Percentiles rank a stretch among this genome's conserved stretches.
Evolutionary conservation across 2,888 invertebrate genomes (phyloP).

Genomic region (Dicyrtomina minuta): DNA sequence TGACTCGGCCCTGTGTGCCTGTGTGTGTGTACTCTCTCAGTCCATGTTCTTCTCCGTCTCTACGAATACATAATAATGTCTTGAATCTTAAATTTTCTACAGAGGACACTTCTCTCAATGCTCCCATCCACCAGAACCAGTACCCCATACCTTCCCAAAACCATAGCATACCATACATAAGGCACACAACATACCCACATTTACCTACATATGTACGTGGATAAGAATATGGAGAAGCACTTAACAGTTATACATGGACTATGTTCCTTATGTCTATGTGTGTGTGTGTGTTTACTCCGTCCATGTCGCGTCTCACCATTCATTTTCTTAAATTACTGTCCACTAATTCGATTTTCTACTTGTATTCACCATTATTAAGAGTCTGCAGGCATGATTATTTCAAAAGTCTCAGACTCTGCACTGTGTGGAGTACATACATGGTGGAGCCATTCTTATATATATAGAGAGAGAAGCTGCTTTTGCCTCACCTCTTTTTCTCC

Average conservation of each 20-base stretch:
- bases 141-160: neutral
- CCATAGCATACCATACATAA: no score
- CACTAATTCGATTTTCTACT: constrained; percentile 32
- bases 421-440: no score
- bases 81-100: constrained; percentile 14
- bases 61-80: neutral
- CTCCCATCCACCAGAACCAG: neutral
- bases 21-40: constrained; percentile 9
- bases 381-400: no score
- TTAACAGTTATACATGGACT: no score
- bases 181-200: no score
- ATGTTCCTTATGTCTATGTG: no score
- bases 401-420: no score
- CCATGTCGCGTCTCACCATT: constrained; percentile 9
- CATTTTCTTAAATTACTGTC: constrained; percentile 25
- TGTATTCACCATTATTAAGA: constrained; percentile 9
- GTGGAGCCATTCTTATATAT: no score
- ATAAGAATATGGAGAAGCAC: no score
- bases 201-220: no score
- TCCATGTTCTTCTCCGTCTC: neutral
- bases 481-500: neutral
- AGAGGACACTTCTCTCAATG: constrained; percentile 12
- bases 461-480: no score
- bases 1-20: neutral
- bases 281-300: no score